Evolutionary conservation across 1,140 invertebrate species (phyloP), one percentile per base, ranked within the genome.

Genomic region (Olivierus martensii): DNA sequence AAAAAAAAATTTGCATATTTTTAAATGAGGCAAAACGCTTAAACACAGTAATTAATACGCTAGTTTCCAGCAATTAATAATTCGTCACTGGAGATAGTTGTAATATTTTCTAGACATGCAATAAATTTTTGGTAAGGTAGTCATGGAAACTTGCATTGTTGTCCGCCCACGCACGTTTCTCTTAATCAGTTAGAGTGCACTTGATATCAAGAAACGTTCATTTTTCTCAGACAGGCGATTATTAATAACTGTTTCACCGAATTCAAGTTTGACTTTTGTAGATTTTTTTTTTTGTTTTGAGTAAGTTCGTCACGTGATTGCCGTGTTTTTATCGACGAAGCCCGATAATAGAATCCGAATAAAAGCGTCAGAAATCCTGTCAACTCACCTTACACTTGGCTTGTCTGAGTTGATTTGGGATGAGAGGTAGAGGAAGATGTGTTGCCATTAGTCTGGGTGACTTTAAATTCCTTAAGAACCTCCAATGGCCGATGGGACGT

Each of bases 381-480:
- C 11, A 3, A 47, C 52, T 59, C 45, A 63, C 61, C 41, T 63
- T 62, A 51, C 67, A 68, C 18, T 67, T 61, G 4, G 62, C 61
- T 17, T 65, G 49, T 17, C 58, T 10, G 12, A 66, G 52, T 11
- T 61, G 62, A 37, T 52, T 56, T 0, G 66, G 66, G 15, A 68
- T 56, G 41, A 67, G 48, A 19, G 61, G 47, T 2, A 68, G 35
- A 0, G 67, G 67, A 3, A 67, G 53, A 57, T 67, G 67, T 17
- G 66, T 69, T 37, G 60, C 62, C 46, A 63, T 47, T 2, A 63
- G 42, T n/a, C 62, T 12, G 2, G 62, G 62, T 12, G 60, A 60
- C 28, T 46, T 45, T 4, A 63, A 6, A n/a, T 49, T 48, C 17
- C 41, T 35, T 2, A 63, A 38, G 43, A 51, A 52, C 15, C 52